phyloP scores from a whole-genome alignment of 2,888 invertebrate genomes.

The Thecophora atra region DNA sequence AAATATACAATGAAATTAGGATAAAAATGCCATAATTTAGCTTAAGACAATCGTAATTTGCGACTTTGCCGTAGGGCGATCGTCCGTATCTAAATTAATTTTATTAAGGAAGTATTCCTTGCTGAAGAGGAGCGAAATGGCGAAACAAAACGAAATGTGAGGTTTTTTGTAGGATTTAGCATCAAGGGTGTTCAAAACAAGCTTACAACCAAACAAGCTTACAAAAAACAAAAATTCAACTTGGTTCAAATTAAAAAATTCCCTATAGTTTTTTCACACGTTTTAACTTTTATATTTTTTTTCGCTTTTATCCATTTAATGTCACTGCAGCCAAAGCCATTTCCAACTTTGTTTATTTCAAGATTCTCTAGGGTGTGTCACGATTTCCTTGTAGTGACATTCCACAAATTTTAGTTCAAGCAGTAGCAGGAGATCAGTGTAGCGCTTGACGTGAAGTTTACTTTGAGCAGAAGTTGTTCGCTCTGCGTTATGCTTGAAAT shows the following conservation, averaged over 20 bases:
- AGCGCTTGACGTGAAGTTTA: not conserved
- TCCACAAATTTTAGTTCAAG: too few relatives aligned
- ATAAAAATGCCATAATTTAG: constrained; percentile 11
- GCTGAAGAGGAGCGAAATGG: too few relatives aligned
- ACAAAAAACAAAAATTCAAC: not conserved
- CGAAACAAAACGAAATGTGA: too few relatives aligned
- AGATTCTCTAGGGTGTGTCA: not conserved
- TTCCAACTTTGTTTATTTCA: constrained; percentile 2
- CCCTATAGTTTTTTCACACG: not conserved
- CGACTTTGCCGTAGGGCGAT: not conserved
- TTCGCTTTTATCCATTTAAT: not conserved
- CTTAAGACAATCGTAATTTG: constrained; percentile 12
- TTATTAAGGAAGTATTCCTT: too few relatives aligned
- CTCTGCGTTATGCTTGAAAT: not conserved
- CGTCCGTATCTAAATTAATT: not conserved
- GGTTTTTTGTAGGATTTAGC: too few relatives aligned
- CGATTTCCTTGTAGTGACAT: constrained; percentile 10
- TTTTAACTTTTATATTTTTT: too few relatives aligned
- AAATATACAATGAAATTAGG: not conserved
- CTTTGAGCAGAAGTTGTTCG: not conserved
- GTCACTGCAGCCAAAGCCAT: constrained; percentile 1
- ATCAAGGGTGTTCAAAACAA: too few relatives aligned
- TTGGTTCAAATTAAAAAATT: constrained; percentile 1
- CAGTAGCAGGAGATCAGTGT: not conserved
- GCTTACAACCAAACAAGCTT: too few relatives aligned